phyloP scores from a whole-genome alignment of 2,888 invertebrate species.

The Diadegma fenestrale region DNA sequence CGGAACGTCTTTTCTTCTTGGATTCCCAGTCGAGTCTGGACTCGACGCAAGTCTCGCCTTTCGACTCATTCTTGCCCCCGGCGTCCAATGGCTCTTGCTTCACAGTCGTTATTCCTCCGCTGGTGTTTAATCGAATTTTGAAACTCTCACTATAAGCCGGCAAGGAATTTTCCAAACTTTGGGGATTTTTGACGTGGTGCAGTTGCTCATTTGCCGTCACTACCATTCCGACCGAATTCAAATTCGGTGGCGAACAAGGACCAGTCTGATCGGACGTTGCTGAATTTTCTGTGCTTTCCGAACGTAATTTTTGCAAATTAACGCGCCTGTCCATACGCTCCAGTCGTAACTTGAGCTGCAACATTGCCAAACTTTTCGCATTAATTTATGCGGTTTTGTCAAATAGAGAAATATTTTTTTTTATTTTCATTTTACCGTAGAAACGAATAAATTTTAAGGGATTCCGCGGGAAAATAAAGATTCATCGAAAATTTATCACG shows the following conservation, averaged over 20 bases:
- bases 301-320: slow-evolving; percentile 84
- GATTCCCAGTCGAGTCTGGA: slow-evolving; percentile 77
- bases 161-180: slow-evolving; percentile 75
- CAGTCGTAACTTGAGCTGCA: slow-evolving; percentile 89
- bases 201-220: slow-evolving; percentile 52
- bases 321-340: slow-evolving; percentile 89
- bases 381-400: slow-evolving; percentile 17
- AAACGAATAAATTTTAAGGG: neutral
- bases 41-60: slow-evolving; percentile 76
- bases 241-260: slow-evolving; percentile 80
- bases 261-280: slow-evolving; percentile 77
- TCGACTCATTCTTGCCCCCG: slow-evolving; percentile 76
- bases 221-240: slow-evolving; percentile 75
- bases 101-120: slow-evolving; percentile 83
- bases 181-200: slow-evolving; percentile 68
- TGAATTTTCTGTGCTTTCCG: slow-evolving; percentile 81
- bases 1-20: slow-evolving; percentile 81
- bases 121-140: slow-evolving; percentile 83
- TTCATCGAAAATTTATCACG: neutral
- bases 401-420: neutral
- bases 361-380: slow-evolving; percentile 70
- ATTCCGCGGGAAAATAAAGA: neutral
- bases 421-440: neutral
- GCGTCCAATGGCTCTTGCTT: slow-evolving; percentile 81
- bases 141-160: slow-evolving; percentile 82